Conservation (phyloP, 2,888 invertebrate species). For the Heliothis peltigera region DNA sequence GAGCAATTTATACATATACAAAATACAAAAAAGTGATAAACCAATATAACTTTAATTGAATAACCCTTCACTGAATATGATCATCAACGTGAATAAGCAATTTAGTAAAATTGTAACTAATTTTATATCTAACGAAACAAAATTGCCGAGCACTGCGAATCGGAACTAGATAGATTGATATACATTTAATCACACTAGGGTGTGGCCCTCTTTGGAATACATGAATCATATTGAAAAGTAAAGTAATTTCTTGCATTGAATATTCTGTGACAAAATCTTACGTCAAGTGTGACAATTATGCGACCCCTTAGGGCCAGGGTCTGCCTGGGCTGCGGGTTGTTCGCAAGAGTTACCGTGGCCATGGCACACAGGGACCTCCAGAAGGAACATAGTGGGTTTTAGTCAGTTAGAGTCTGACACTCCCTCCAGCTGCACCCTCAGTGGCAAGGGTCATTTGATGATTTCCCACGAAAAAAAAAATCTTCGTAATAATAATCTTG, state of each 20-base stretch:
- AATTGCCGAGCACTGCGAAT: constrained; percentile 1
- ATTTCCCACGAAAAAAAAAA: too few relatives aligned
- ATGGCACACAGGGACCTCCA: too few relatives aligned
- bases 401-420: too few relatives aligned
- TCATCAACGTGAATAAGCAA: constrained; percentile 29
- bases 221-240: not conserved
- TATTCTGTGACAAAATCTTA: not conserved
- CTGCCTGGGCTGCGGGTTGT: too few relatives aligned
- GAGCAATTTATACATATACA: not conserved
- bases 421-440: too few relatives aligned
- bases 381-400: too few relatives aligned
- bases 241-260: not conserved
- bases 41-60: not conserved
- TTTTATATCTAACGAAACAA: not conserved
- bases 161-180: not conserved
- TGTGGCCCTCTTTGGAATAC: not conserved
- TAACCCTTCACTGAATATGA: constrained; percentile 13
- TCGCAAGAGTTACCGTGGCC: too few relatives aligned
- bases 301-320: too few relatives aligned
- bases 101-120: constrained; percentile 15
- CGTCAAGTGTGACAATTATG: not conserved
- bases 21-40: not conserved
- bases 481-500: too few relatives aligned
- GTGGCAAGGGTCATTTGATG: too few relatives aligned
- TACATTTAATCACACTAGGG: not conserved